Conservation (phyloP, 2,888 invertebrate genomes). For the Mechanitis mazaeus region DNA sequence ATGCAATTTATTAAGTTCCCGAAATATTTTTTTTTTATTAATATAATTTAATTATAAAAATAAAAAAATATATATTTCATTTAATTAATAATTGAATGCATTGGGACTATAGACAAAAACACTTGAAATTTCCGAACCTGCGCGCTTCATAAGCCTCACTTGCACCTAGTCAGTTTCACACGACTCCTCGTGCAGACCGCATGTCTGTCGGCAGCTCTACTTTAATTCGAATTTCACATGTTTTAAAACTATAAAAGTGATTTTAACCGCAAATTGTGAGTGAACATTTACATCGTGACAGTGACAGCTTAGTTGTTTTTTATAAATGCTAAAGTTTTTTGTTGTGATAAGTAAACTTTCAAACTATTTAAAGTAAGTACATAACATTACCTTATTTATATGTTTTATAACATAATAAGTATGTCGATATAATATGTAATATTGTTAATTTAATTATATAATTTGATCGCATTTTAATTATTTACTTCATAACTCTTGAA, state of each 20-base stretch:
- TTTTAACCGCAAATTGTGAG: conserved; percentile 19
- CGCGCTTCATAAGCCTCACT: conserved; percentile 15
- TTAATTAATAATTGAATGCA: background rate
- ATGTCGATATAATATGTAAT: too few species aligned
- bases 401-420: too few species aligned
- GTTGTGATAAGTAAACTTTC: background rate
- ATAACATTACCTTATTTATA: background rate
- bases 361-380: conserved; percentile 3
- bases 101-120: conserved; percentile 16
- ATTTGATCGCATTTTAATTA: too few species aligned
- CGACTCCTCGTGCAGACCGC: conserved; percentile 3
- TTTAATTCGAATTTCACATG: conserved; percentile 11
- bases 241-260: conserved; percentile 8
- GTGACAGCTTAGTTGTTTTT: conserved; percentile 20
- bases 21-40: too few species aligned
- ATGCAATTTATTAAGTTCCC: too few species aligned
- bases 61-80: too few species aligned
- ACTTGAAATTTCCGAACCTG: conserved; percentile 14
- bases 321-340: background rate
- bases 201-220: conserved; percentile 11
- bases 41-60: too few species aligned
- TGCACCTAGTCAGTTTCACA: conserved; percentile 20
- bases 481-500: too few species aligned
- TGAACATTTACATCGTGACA: conserved; percentile 14
- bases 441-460: too few species aligned